These are phyloP conservation scores for Nasonia longicornis DNA, from an alignment of 1,140 invertebrate species.

Conservation along the genomic window DNA sequence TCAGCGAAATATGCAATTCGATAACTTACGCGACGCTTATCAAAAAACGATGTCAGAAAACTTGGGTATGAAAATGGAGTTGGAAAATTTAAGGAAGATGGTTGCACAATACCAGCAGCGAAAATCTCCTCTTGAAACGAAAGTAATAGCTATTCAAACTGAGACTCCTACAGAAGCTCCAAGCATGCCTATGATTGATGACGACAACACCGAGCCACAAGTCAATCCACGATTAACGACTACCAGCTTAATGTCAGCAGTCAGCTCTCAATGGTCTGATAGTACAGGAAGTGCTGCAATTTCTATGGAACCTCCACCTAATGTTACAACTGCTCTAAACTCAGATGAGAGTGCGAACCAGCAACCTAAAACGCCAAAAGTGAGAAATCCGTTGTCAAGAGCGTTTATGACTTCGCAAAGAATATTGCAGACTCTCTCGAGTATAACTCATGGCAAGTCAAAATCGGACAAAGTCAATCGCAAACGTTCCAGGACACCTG, in stretches of 20 bases:
- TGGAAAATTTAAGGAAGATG: conserved; percentile 53
- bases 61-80: conserved; percentile 56
- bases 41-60: conserved; percentile 57
- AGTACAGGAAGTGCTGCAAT: conserved; percentile 53
- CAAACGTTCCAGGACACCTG: background rate
- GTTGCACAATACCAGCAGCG: conserved; percentile 50
- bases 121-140: conserved; percentile 14
- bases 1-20: conserved; percentile 50
- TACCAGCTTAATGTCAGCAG: conserved; percentile 51
- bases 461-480: conserved; percentile 32
- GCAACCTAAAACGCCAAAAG: conserved; percentile 35
- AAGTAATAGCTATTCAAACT: conserved; percentile 45
- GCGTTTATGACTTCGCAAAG: conserved; percentile 63
- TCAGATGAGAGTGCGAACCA: conserved; percentile 54
- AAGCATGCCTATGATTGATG: conserved; percentile 17
- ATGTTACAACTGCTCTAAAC: conserved; percentile 52
- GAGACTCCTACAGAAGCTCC: conserved; percentile 6
- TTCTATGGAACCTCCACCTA: conserved; percentile 58
- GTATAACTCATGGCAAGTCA: conserved; percentile 55
- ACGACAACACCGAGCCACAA: conserved; percentile 19
- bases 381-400: conserved; percentile 52
- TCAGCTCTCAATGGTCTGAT: conserved; percentile 64
- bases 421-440: conserved; percentile 65
- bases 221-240: conserved; percentile 32
- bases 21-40: conserved; percentile 53